Evolutionary conservation across 2,888 invertebrate genomes (phyloP).

Genomic region (Frankliniella intonsa): DNA sequence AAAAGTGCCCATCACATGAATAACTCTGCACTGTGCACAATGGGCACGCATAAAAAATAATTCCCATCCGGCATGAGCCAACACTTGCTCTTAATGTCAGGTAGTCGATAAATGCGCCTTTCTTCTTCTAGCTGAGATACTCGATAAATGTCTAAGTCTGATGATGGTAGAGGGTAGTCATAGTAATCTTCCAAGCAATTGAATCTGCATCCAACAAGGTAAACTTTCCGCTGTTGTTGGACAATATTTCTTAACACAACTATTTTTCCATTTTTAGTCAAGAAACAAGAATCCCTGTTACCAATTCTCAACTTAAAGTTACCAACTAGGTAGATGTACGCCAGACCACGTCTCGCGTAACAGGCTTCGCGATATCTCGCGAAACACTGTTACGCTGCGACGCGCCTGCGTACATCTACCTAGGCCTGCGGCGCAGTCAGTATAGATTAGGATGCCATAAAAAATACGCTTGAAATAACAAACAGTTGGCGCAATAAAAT

Average conservation of each 20-base stretch:
- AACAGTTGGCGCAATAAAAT: too few relatives aligned
- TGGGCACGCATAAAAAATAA: neutral
- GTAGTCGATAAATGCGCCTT: neutral
- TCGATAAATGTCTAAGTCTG: neutral
- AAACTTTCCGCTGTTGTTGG: neutral
- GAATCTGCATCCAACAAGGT: neutral
- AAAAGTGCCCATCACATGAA: neutral
- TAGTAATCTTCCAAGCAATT: neutral
- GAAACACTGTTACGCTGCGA: too few relatives aligned
- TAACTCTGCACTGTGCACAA: neutral
- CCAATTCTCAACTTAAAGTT: neutral
- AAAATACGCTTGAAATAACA: too few relatives aligned
- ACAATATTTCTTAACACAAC: neutral
- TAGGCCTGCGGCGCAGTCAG: too few relatives aligned
- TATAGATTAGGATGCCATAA: too few relatives aligned
- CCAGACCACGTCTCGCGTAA: too few relatives aligned
- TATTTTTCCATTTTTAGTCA: neutral
- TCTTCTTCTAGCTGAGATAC: neutral
- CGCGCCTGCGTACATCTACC: too few relatives aligned
- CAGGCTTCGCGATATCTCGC: too few relatives aligned
- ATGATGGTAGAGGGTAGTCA: neutral
- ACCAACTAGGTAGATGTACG: too few relatives aligned
- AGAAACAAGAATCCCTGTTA: too few relatives aligned
- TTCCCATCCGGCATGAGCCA: neutral
- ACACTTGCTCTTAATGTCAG: neutral